Evolutionary conservation across 2,113 vertebrate species (phyloP), one percentile per base, ranked within the genome.

Genomic region (Telmatochromis sp.): DNA sequence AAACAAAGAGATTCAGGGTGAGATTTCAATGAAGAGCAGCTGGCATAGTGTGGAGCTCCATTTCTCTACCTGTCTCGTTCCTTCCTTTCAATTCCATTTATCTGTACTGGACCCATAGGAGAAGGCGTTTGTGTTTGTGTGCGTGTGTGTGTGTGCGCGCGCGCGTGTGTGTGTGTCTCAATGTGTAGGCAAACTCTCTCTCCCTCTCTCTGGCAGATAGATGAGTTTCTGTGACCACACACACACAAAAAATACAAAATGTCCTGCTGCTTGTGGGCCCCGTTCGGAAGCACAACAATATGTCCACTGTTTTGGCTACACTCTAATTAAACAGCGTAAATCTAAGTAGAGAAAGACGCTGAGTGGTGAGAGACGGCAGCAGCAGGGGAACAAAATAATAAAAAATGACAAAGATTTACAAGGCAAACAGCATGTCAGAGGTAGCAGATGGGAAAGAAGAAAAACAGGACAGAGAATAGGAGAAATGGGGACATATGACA

Each of bases 221-320:
- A 93, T 92, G 89, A 65, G 81, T 87, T 90, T 86, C 85, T 57
- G 45, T 84, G 89, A 87, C 68, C 79, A 86, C 65, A 80, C 87
- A 87, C 42, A 81, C 49, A 85, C 85, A 65, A 63, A 89, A n/a
- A 65, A 83, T 88, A 88, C 84, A 84, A 73, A 85, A 90, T 85
- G 75, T 87, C 94, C 90, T 54, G 81, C 92, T 92, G 91, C 85
- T 93, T 40, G 33, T 82, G 87, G 84, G 90, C 81, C 87, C 80
- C 9, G 63, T 91, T 86, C 91, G 86, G 89, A 88, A 73, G 84
- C 75, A 90, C 89, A 91, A 94, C 92, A 95, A 95, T 95, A 93
- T 92, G 91, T 91, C 92, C 92, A 87, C 81, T 93, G 92, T 94
- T 95, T 89, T 85, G 84, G 89, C 81, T 79, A 53, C 89, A 89